Base-by-base conservation (phyloP, 2,888 invertebrate species). In the Magallana nippona region DNA sequence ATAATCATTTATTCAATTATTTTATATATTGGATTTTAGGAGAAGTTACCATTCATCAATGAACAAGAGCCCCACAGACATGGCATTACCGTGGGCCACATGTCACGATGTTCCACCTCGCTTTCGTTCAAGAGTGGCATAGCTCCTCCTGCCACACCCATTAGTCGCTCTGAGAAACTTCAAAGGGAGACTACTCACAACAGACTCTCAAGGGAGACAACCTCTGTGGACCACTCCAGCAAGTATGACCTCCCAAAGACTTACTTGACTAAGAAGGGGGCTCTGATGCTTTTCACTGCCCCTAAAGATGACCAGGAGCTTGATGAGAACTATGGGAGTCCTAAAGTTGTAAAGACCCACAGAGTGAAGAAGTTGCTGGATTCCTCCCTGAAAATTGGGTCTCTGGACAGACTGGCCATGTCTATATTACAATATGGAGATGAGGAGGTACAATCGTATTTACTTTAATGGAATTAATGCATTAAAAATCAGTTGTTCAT, bases 361-460 rank as follows among this genome's bases (percentile, higher is more conserved):
- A 81, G 83, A n/a, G 86, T 85, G n/a, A 86, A 89, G 44, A 89
- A 90, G 82, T 62, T 92, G 19, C 87, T 92, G 44, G 91, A 92
- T 82, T 83, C 90, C 13, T 91, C 90, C 86, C 77, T 90, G 55
- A 90, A 91, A 82, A 85, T 93, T n/a, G 91, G 91, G 8, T 93
- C 91, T 5, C 81, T 93, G 81, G 90, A 91, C n/a, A 85, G 92
- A 63, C 86, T 93, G 32, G 89, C 91, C 10, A 84, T 88, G 84
- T 92, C 92, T 32, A 90, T 92, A 11, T 88, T 93, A 55, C 89
- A 91, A 81, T 93, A 90, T 90, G 93, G 93, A 13, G 92, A 92
- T 82, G 71, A 71, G 32, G 85, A 90, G 90, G 92, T 93, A 85
- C 85, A 86, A 57, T 8, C 15, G 22, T 77, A 5, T 22, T 32